Evolutionary conservation across 2,797 vertebrate species (phyloP).

Genomic region (Sparidentex hasta): DNA sequence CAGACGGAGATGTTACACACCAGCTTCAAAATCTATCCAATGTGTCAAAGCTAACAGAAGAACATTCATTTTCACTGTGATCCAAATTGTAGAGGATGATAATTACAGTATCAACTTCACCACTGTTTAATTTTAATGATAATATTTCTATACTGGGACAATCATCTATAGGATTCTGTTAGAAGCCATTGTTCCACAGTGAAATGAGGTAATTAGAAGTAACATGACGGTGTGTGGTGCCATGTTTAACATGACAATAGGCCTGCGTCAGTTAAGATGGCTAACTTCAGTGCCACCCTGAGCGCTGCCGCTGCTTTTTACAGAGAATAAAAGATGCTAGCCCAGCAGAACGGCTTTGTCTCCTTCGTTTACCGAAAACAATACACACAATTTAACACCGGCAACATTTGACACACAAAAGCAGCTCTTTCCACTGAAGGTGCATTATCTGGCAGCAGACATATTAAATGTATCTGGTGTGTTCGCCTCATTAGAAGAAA

Average conservation of each 20-base stretch:
- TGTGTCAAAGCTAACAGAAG: neutral
- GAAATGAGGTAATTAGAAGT: constrained; percentile 81
- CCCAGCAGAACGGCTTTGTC: constrained; percentile 85
- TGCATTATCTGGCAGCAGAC: constrained; percentile 88
- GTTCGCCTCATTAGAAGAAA: constrained; percentile 86
- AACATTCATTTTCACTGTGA: constrained; percentile 30
- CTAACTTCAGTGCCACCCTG: constrained; percentile 72
- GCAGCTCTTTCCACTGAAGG: constrained; percentile 87
- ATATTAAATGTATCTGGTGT: constrained; percentile 95
- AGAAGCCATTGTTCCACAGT: constrained; percentile 69
- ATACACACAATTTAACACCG: constrained; percentile 90
- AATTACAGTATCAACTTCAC: constrained; percentile 75
- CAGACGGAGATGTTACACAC: constrained; percentile 15
- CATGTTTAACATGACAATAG: constrained; percentile 86
- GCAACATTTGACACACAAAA: constrained; percentile 88
- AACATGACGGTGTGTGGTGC: constrained; percentile 74
- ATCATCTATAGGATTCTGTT: constrained; percentile 75
- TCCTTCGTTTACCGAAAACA: constrained; percentile 91
- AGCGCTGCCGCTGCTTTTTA: constrained; percentile 62
- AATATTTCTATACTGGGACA: constrained; percentile 73
- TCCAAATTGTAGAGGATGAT: constrained; percentile 49
- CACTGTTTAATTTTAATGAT: constrained; percentile 70
- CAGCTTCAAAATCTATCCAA: constrained; percentile 23
- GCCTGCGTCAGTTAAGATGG: constrained; percentile 70
- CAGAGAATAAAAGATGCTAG: constrained; percentile 81